Evolutionary conservation across 2,888 invertebrate genomes (phyloP).

Genomic region (Drosophila siamana): DNA sequence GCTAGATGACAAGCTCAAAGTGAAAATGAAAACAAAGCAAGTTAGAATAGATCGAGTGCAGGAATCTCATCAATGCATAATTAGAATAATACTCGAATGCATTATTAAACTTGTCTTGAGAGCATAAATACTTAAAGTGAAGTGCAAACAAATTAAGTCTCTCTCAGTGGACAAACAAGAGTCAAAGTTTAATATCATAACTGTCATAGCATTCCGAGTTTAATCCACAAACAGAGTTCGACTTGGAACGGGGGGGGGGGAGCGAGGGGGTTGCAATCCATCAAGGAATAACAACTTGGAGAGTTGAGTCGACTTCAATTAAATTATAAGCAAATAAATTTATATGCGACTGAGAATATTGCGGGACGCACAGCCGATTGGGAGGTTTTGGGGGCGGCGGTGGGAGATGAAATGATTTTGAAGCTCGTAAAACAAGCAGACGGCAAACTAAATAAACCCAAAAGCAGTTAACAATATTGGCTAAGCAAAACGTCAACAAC

Average conservation of each 20-base stretch:
- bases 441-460: conserved; percentile 65
- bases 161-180: conserved; percentile 13
- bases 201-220: conserved; percentile 7
- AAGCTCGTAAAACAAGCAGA: conserved; percentile 72
- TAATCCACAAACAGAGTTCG: neutral
- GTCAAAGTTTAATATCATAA: conserved; percentile 20
- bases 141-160: conserved; percentile 16
- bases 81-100: neutral
- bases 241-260: no score
- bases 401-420: conserved; percentile 25
- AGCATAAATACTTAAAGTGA: conserved; percentile 7
- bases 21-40: neutral
- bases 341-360: conserved; percentile 51
- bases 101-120: neutral
- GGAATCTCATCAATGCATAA: neutral
- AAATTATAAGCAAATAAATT: conserved; percentile 78
- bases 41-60: neutral
- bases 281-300: neutral
- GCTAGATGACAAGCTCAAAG: no score
- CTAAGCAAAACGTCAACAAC: conserved; percentile 62
- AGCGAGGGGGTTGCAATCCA: neutral
- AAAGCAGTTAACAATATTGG: conserved; percentile 76
- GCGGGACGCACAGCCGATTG: neutral
- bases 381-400: no score
- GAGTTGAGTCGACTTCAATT: conserved; percentile 56